phyloP scores from a whole-genome alignment of 2,113 vertebrate genomes.

The Phrynosoma blainvillii region DNA sequence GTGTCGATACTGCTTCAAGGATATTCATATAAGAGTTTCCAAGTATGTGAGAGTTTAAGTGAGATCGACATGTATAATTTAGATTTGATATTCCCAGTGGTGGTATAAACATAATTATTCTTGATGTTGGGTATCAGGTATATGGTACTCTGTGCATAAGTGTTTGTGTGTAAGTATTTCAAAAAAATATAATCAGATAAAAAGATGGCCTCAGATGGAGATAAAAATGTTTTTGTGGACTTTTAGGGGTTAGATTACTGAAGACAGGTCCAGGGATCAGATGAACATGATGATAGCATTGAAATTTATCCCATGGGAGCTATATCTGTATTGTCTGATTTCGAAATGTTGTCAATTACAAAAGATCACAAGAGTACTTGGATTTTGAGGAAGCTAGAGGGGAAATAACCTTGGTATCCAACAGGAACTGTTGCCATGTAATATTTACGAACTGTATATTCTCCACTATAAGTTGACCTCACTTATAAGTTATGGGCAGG shows the following conservation, averaged over 20 bases:
- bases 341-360: neutral
- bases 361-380: neutral
- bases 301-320: neutral
- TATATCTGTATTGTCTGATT: neutral
- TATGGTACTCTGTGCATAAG: neutral
- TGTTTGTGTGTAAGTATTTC: neutral
- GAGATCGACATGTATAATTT: constrained; percentile 1
- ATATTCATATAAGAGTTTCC: constrained; percentile 39
- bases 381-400: neutral
- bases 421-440: neutral
- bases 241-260: neutral
- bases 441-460: neutral
- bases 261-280: neutral
- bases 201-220: neutral
- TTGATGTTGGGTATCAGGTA: constrained; percentile 2
- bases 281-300: neutral
- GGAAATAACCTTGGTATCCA: neutral
- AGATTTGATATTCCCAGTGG: constrained; percentile 31
- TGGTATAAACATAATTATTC: constrained; percentile 36
- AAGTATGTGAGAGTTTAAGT: constrained; percentile 35
- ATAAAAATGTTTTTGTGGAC: neutral
- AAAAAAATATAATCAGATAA: neutral
- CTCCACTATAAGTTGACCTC: no score
- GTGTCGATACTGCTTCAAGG: constrained; percentile 45
- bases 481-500: no score